A percentile compares a stretch with the other conserved stretches of the same genome.
Conservation (phyloP, 92 coral and sea anemone genomes). For the Umimayanthus kanabou region DNA sequence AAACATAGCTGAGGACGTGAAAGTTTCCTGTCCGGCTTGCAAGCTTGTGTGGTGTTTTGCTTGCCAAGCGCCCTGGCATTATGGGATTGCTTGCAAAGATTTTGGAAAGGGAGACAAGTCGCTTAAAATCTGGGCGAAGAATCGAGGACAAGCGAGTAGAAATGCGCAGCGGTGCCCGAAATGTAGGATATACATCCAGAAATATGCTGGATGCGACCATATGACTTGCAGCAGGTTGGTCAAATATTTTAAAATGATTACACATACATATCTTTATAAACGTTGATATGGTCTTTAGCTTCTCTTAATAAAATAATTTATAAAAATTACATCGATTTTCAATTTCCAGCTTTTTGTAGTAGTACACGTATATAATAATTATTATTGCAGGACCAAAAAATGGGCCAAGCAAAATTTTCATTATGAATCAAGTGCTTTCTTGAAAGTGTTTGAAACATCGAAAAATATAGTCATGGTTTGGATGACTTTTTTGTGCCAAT, state of each 20-base stretch:
- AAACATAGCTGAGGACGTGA: slow-evolving; percentile 40
- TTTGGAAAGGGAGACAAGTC: slow-evolving; percentile 84
- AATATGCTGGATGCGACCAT: slow-evolving; percentile 87
- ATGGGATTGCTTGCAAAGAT: slow-evolving; percentile 79
- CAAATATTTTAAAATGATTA: background rate
- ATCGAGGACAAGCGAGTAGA: slow-evolving; percentile 71
- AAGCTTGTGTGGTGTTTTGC: slow-evolving; percentile 84
- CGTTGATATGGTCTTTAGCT: background rate
- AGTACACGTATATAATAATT: too few species aligned
- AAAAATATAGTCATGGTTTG: too few species aligned
- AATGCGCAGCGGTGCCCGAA: slow-evolving; percentile 87
- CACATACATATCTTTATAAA: background rate
- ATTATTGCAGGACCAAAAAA: too few species aligned
- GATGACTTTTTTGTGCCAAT: too few species aligned
- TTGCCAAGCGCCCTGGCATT: slow-evolving; percentile 91
- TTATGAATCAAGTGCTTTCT: too few species aligned
- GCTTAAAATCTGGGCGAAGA: slow-evolving; percentile 88
- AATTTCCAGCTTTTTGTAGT: too few species aligned
- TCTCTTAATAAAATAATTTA: too few species aligned
- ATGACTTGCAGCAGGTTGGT: slow-evolving; percentile 82
- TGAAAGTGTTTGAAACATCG: too few species aligned
- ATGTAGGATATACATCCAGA: slow-evolving; percentile 79
- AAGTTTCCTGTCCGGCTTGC: slow-evolving; percentile 80
- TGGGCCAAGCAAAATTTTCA: too few species aligned
- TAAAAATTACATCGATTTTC: too few species aligned